Evolutionary conservation across 2,888 invertebrate genomes (phyloP).

Genomic region (Epirrhoe alternata): DNA sequence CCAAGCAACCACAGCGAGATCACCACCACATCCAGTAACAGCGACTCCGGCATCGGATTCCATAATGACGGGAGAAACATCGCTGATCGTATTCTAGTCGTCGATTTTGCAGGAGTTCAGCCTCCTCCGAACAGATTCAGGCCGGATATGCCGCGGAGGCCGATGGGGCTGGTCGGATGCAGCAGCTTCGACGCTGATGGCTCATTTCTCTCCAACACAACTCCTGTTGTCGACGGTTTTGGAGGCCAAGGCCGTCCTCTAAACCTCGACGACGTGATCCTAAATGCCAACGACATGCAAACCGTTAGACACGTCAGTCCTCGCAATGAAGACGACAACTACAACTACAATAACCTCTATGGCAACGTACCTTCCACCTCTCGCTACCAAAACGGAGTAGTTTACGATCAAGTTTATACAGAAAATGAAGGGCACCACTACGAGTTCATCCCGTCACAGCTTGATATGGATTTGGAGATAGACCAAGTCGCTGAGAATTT

Average conservation of each 20-base stretch:
- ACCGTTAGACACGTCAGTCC: conserved; percentile 63
- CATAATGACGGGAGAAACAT: conserved; percentile 94
- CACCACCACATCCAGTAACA: conserved; percentile 94
- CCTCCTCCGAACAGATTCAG: conserved; percentile 65
- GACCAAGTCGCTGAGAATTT: conserved; percentile 70
- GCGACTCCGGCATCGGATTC: conserved; percentile 97
- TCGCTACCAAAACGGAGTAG: conserved; percentile 62
- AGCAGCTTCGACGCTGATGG: conserved; percentile 77
- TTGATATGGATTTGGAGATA: conserved; percentile 66
- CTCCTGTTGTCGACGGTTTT: conserved; percentile 81
- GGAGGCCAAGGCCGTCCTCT: conserved; percentile 78
- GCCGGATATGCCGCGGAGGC: conserved; percentile 69
- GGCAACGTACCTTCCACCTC: conserved; percentile 70
- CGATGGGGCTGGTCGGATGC: conserved; percentile 74
- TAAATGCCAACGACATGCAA: conserved; percentile 71
- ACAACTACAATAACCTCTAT: conserved; percentile 78
- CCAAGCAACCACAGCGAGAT: conserved; percentile 93
- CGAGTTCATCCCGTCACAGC: conserved; percentile 66
- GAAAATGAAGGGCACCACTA: conserved; percentile 76
- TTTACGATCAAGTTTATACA: conserved; percentile 78
- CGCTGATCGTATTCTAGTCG: conserved; percentile 91
- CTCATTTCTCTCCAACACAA: conserved; percentile 78
- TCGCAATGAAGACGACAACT: conserved; percentile 75
- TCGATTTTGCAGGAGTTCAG: conserved; percentile 87
- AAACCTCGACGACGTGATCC: conserved; percentile 74